Evolutionary conservation across 2,113 vertebrate species (phyloP), one percentile per base, ranked within the genome.

Genomic region (Semnornis frantzii): DNA sequence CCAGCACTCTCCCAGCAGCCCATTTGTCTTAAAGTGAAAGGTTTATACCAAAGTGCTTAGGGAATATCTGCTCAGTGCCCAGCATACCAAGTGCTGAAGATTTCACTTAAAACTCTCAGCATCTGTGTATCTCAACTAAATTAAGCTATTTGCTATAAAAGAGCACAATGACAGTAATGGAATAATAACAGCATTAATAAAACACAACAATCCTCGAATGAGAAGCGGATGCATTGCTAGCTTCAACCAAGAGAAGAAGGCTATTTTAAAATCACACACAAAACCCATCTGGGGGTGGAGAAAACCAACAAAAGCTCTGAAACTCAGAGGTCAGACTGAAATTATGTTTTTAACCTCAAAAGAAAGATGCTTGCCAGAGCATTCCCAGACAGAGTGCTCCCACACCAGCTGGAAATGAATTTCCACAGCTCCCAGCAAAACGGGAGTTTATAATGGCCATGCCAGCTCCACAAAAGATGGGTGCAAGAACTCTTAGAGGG

Each of bases 121-220:
- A 97, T 97, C 96, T 96, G 93, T 95, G 95, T 96, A 95, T 97
- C 92, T 97, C 96, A 96, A 94, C 95, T 97, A 97, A 96, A 97
- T 96, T 96, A 96, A 95, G 96, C 96, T 94, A 96, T 96, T 97
- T 94, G 93, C 96, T 97, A 96, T 96, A 96, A 97, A 97, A 96
- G 92, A 96, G 93, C 94, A 96, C 97, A 96, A 96, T 96, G 96
- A 96, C 97, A 96, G 97, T 97, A 97, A 97, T 96, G 96, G 97
- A 97, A 96, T 96, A 97, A 97, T 96, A 97, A 96, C 96, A 96
- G 96, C 96, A 96, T 97, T 97, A 97, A 97, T 97, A 97, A 97
- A 97, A 97, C 94, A 97, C 96, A 97, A 96, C 96, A 97, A 97
- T 93, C 91, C 92, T 95, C 82, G 10, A 92, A 95, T 93, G 90